Base-by-base conservation (phyloP, 2,888 invertebrate genomes). In the Zaprionus lineosus region DNA sequence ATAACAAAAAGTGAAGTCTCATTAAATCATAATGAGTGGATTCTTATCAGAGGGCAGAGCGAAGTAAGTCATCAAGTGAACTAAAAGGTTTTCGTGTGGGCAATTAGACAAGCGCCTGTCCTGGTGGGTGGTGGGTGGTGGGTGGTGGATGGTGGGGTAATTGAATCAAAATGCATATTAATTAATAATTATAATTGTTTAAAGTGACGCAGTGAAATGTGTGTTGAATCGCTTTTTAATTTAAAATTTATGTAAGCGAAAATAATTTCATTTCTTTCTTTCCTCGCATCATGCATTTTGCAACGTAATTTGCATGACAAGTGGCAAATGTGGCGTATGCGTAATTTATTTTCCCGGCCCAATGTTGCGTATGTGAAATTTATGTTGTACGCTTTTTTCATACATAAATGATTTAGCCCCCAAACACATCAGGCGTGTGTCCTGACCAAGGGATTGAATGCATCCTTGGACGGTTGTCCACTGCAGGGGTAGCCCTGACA, bases 81-180 rank as follows among this genome's bases (percentile, higher is more conserved):
- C 33, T 40, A 6, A 12, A 39, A 37, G n/a, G n/a, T 9, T 37
- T 31, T 3, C 8, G 7, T 19, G 18, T 26, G 29, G 43, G 29
- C 3, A 6, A 19, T 8, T 2, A 1, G 18, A n/a, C n/a, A n/a
- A n/a, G n/a, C n/a, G n/a, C n/a, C n/a, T n/a, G n/a, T n/a, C 4
- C 7, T 3, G 8, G 19, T 7, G n/a, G 0, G 9, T 8, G 11
- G 3, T 24, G 18, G 12, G 28, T 18, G 41, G 37, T 8, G 31
- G 12, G 9, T n/a, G 15, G 47, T 19, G 39, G 39, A n/a, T 33
- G 14, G 12, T 7, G 16, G 50, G 16, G 39, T 48, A 75, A 67
- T 64, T 58, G 62, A 68, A 72, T 68, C 65, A 70, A 44, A 70
- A 18, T 18, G 52, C 52, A 56, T 43, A 51, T 47, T 58, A 66